Evolutionary conservation across 2,797 vertebrate species (phyloP), one percentile per base, ranked within the genome.

Genomic region (Chiroxiphia lanceolata): DNA sequence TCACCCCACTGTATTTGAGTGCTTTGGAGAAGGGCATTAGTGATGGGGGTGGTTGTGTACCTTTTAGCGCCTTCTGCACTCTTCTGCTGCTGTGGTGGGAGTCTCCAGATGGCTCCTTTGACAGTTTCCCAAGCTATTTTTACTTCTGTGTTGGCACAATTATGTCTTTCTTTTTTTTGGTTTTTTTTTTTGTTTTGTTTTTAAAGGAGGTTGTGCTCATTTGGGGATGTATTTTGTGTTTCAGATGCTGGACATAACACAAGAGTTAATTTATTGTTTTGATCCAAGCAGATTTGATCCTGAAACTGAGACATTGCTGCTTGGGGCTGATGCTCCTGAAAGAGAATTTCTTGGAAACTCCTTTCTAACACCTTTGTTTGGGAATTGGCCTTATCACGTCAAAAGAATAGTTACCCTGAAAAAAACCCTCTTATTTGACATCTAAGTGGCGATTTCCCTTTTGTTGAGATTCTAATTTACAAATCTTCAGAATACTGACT

Each of bases 51-150:
- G 77, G 65, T 9, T 68, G 57, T 20, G 76, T 45, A 87, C 89
- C 81, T 87, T 60, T 42, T 6, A 33, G 59, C 85, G 87, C 80
- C 70, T 86, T 47, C 64, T 87, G 54, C 27, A 1, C 74, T 82
- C 65, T 93, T 60, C 91, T 91, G 22, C 79, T 92, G 78, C 90
- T 23, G 0, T 25, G 78, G 53, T 90, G 53, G 74, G 87, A 95
- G 91, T 91, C 56, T 94, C 93, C 95, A 96, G 93, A 96, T 95
- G 95, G 95, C 51, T 96, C 87, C 75, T 94, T 87, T 82, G 90
- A 74, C 80, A 77, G 75, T 70, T 94, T 82, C 64, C 82, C 48
- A 50, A 76, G 83, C 47, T 94, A 84, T 80, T 94, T 96, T 95
- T 95, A 54, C 82, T 70, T 87, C 83, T 56, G 18, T 48, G 57